Percentiles rank a stretch among this genome's conserved stretches.
phyloP scores from a whole-genome alignment of 1,140 invertebrate species.

The Nomia melanderi region DNA sequence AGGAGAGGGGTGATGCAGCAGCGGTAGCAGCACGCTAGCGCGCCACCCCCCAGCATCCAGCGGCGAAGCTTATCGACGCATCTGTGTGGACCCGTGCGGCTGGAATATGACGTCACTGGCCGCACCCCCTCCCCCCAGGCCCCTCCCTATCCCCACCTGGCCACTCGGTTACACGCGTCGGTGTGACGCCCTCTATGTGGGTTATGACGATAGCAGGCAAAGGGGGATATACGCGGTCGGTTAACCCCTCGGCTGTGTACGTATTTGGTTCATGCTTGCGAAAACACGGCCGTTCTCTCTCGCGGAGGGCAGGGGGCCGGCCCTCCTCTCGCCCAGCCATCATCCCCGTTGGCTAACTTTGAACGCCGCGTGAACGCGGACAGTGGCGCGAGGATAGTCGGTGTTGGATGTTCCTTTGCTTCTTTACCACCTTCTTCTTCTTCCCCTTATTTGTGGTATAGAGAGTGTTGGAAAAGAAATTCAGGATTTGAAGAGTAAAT shows the following conservation, averaged over 20 bases:
- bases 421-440: no score
- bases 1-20: background rate
- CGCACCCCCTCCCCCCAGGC: slow-evolving; percentile 53
- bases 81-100: slow-evolving; percentile 62
- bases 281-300: slow-evolving; percentile 34
- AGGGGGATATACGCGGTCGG: slow-evolving; percentile 67
- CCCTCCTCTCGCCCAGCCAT: no score
- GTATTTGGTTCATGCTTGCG: slow-evolving; percentile 57
- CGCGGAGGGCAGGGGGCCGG: background rate
- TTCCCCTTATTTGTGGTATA: no score
- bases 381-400: slow-evolving; percentile 12
- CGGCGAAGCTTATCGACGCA: slow-evolving; percentile 60
- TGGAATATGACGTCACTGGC: slow-evolving; percentile 74
- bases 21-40: no score
- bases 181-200: slow-evolving; percentile 78
- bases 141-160: slow-evolving; percentile 23
- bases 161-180: slow-evolving; percentile 21
- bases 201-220: slow-evolving; percentile 76
- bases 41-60: slow-evolving; percentile 60
- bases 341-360: slow-evolving; percentile 33
- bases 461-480: no score
- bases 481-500: no score
- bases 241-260: slow-evolving; percentile 67
- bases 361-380: slow-evolving; percentile 12
- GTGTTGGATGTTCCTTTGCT: no score